Evolutionary conservation across 2,113 vertebrate species (phyloP), one percentile per base, ranked within the genome.

Genomic region (Pionites leucogaster): DNA sequence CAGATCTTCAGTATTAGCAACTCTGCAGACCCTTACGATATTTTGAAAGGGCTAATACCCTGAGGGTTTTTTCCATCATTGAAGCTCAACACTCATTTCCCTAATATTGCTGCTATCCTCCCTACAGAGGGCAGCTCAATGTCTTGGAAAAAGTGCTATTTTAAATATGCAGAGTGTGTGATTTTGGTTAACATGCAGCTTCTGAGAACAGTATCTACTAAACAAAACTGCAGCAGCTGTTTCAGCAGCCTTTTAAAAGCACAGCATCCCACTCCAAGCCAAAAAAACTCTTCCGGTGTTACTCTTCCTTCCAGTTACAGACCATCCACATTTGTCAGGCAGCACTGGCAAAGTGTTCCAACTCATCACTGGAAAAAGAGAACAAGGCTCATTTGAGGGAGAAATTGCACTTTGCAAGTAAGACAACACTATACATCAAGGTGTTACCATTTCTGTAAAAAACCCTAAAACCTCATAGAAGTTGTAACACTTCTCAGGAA

Each of bases 301-400:
- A 69, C 13, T 69, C 27, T 13, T 87, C 74, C 63, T 93, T 69
- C 92, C 59, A 57, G 94, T 75, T 63, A 80, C 52, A 76, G 82
- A 76, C 33, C 69, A 92, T 84, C n/a, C 69, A 70, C 37, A 18
- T 67, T 42, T 92, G 67, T 91, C 88, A 87, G 47, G 65, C 47
- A 57, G n/a, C 12, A 74, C 50, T 79, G 59, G 84, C 35, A 69
- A 70, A 83, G 52, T 6, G 10, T 39, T 93, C 72, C 82, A 79
- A 75, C 42, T 71, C 16, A 50, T 33, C 68, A 70, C 98, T 98
- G 65, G 41, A 90, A 97, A 95, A 90, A 41, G 46, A 97, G 44
- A 96, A 92, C 13, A 96, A 28, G 12, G 25, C 41, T 90, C 24
- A 65, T 65, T 35, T 52, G 20, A 88, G 17, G 15, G 3, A 90